Evolutionary conservation across 2,888 invertebrate genomes (phyloP).

Genomic region (Ochropleura plecta): DNA sequence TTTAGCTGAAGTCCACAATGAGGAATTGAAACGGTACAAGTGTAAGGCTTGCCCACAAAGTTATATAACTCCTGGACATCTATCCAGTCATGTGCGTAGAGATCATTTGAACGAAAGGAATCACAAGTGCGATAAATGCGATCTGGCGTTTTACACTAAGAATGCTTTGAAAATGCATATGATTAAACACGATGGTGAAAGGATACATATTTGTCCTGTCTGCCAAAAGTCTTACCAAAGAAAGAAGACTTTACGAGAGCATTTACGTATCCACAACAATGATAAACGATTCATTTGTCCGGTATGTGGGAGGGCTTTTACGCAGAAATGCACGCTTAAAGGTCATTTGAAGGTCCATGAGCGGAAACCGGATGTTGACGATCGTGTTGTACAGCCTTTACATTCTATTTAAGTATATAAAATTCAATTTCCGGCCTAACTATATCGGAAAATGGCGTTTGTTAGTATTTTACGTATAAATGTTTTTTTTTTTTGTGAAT

Average conservation of each 20-base stretch:
- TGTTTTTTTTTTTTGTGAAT: too few relatives aligned
- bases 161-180: slow-evolving; percentile 90
- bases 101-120: slow-evolving; percentile 87
- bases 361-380: slow-evolving; percentile 78
- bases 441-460: too few relatives aligned
- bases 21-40: slow-evolving; percentile 86
- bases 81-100: slow-evolving; percentile 85
- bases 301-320: slow-evolving; percentile 86
- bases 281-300: slow-evolving; percentile 86
- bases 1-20: slow-evolving; percentile 85
- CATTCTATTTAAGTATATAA: slow-evolving; percentile 68
- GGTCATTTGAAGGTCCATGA: slow-evolving; percentile 87
- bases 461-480: too few relatives aligned
- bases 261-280: slow-evolving; percentile 86
- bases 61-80: slow-evolving; percentile 86
- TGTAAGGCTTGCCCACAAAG: slow-evolving; percentile 87
- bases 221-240: slow-evolving; percentile 89
- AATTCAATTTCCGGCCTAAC: too few relatives aligned
- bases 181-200: slow-evolving; percentile 89
- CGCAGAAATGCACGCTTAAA: slow-evolving; percentile 87
- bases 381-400: slow-evolving; percentile 71
- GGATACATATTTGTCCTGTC: slow-evolving; percentile 88
- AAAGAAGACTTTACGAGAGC: slow-evolving; percentile 85
- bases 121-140: slow-evolving; percentile 89
- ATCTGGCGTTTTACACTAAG: slow-evolving; percentile 88